Base-by-base conservation (phyloP, 2,888 invertebrate genomes). In the Adelognathus sp. region DNA sequence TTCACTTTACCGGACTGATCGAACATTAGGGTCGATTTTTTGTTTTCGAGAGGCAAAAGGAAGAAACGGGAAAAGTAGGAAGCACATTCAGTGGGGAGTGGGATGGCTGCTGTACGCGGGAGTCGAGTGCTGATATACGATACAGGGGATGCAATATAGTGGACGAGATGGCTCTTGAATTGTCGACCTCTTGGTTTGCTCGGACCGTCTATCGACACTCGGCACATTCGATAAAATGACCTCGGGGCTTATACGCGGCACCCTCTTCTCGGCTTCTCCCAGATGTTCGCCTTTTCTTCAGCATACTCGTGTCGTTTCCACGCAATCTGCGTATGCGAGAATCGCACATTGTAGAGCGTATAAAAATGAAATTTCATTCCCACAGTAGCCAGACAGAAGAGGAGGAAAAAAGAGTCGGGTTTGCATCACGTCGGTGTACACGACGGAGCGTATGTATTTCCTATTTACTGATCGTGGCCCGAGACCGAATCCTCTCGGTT, bases 401-500 rank as follows among this genome's bases (percentile, higher is more conserved):
- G n/a, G 71, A 50, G 50, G 11, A 27, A 18, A n/a, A 66, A 50
- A 64, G 52, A 46, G 33, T 39, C 11, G n/a, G n/a, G n/a, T n/a
- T 39, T 39, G n/a, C n/a, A 14, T 39, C 39, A 39, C 31, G 44
- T 31, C 21, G 18, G 18, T 41, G 41, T 24, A 29, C 21, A 11
- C 1, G 7, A 21, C 52, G n/a, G 31, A 64, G 14, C 64, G n/a
- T 24, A 27, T 52, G 58, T 33, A 33, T 54, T 60, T 54, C 4
- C 71, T 27, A 60, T 67, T 61, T 33, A 18, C 60, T 54, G 44
- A 63, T 78, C 64, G 58, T 70, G 56, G 7, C 64, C 39, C 46
- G 69, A 78, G 69, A 58, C 27, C 52, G 78, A 70, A 66, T 64
- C 36, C 54, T 46, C 60, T 50, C 60, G 52, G 52, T 52, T 73